Evolutionary conservation across 1,140 invertebrate species (phyloP).

Genomic region (Drosophila sturtevanti): DNA sequence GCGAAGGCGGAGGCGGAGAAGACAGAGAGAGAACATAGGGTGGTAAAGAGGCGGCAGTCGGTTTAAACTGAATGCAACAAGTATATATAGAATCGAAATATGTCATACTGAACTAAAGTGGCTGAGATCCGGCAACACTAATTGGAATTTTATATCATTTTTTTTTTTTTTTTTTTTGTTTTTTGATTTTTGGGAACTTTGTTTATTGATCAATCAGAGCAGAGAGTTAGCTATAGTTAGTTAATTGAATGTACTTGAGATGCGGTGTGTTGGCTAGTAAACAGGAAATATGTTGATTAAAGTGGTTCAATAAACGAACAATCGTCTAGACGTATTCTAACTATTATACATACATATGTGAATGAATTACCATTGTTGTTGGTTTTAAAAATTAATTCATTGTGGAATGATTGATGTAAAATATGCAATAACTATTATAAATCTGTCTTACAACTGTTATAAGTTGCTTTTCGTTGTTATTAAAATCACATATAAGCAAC

Average conservation of each 20-base stretch:
- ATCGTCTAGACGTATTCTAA: not conserved
- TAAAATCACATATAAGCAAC: too few species aligned
- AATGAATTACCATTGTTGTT: too few species aligned
- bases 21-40: not conserved
- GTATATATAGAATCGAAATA: slow-evolving; percentile 38
- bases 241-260: slow-evolving; percentile 8
- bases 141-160: slow-evolving; percentile 24
- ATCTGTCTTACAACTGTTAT: not conserved
- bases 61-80: slow-evolving; percentile 57
- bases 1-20: not conserved
- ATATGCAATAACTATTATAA: too few species aligned
- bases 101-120: slow-evolving; percentile 39
- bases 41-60: slow-evolving; percentile 11
- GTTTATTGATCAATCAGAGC: slow-evolving; percentile 3
- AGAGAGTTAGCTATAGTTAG: not conserved
- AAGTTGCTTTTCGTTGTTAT: not conserved
- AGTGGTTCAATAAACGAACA: not conserved
- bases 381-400: too few species aligned
- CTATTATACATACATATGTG: not conserved
- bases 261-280: not conserved
- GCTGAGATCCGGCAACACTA: slow-evolving; percentile 48
- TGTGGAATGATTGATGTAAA: too few species aligned
- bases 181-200: slow-evolving; percentile 2
- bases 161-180: too few species aligned
- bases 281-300: slow-evolving; percentile 8